Conservation (phyloP, 2,888 invertebrate genomes). For the Cheilosia impressa region DNA sequence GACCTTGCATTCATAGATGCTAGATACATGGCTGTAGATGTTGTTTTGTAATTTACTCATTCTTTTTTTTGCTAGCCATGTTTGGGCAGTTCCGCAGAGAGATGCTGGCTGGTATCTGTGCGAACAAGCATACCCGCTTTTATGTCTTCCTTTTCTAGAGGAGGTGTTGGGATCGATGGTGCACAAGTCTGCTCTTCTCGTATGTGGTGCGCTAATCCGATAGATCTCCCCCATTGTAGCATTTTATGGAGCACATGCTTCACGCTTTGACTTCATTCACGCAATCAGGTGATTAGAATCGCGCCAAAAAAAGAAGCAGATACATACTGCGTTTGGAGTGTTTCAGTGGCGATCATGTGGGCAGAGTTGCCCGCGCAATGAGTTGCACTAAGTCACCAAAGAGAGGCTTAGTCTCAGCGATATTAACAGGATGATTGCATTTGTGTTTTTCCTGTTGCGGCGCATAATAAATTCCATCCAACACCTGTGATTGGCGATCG, state of each 20-base stretch:
- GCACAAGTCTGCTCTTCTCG: neutral
- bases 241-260: conserved; percentile 71
- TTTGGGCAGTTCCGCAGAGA: conserved; percentile 59
- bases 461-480: conserved; percentile 69
- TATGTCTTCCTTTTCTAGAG: conserved; percentile 39
- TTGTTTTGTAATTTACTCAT: neutral
- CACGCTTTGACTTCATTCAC: conserved; percentile 74
- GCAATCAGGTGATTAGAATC: conserved; percentile 74
- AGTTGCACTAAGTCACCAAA: conserved; percentile 43
- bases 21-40: conserved; percentile 48
- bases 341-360: conserved; percentile 53
- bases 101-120: conserved; percentile 21
- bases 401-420: conserved; percentile 37
- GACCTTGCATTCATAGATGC: conserved; percentile 71
- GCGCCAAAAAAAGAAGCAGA: conserved; percentile 40
- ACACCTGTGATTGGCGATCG: conserved; percentile 65
- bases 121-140: neutral
- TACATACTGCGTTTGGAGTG: neutral
- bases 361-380: conserved; percentile 52
- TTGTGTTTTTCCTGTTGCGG: conserved; percentile 49
- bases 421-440: conserved; percentile 68
- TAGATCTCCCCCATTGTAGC: conserved; percentile 58
- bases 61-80: conserved; percentile 43
- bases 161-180: conserved; percentile 45
- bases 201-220: conserved; percentile 60